Evolutionary conservation across 35 echinoderm and acorn worm species (phyloP).

Genomic region (Eucidaris tribuloides): DNA sequence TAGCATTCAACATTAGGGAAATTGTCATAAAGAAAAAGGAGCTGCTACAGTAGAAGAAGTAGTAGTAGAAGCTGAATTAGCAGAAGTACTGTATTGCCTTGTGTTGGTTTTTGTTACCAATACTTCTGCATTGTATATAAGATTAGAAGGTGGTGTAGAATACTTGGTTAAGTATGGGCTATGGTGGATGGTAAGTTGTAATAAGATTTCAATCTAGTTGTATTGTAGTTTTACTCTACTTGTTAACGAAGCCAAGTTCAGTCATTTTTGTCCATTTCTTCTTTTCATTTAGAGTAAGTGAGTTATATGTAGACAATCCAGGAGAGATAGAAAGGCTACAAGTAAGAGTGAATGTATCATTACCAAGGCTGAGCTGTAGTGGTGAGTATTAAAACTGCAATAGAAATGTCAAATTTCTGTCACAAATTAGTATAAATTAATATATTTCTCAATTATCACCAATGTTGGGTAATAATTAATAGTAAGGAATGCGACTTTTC

Average conservation of each 20-base stretch:
- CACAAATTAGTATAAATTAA: neutral
- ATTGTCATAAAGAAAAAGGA: too few relatives aligned
- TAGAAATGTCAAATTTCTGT: neutral
- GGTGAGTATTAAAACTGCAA: constrained; percentile 59
- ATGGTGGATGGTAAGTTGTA: too few relatives aligned
- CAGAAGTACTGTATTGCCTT: too few relatives aligned
- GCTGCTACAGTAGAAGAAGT: too few relatives aligned
- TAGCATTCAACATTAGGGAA: too few relatives aligned
- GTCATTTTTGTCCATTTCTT: neutral
- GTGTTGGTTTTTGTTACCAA: neutral
- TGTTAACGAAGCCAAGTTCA: neutral
- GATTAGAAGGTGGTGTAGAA: neutral
- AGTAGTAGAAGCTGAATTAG: too few relatives aligned
- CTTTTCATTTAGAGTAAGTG: constrained; percentile 70
- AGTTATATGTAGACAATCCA: constrained; percentile 96
- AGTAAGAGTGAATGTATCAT: constrained; percentile 77
- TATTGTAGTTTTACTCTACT: neutral
- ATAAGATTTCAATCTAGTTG: neutral
- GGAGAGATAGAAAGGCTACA: constrained; percentile 79
- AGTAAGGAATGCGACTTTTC: neutral
- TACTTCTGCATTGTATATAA: neutral
- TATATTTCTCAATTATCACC: neutral
- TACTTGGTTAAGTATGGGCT: neutral
- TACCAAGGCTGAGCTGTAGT: constrained; percentile 58
- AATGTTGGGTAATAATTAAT: neutral